Evolutionary conservation across 2,113 vertebrate genomes (phyloP).

Genomic region (Apus apus): DNA sequence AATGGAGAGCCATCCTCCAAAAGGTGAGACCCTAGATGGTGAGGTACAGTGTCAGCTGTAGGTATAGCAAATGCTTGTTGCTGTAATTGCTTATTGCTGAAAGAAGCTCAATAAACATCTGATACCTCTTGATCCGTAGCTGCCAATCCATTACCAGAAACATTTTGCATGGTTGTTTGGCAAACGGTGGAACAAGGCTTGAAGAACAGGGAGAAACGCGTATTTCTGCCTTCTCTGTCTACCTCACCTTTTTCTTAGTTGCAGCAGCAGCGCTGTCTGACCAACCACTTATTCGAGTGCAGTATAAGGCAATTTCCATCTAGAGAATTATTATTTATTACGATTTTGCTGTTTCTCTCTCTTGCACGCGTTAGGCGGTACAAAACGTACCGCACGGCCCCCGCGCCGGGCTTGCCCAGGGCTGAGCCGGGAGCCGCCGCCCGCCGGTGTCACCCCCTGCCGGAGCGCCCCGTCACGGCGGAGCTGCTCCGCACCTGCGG

Average conservation of each 20-base stretch:
- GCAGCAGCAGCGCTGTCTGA: neutral
- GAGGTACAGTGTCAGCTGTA: neutral
- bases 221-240: neutral
- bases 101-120: neutral
- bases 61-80: neutral
- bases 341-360: neutral
- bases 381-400: rapidly evolving
- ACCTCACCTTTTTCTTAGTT: neutral
- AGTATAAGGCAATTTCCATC: neutral
- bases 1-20: neutral
- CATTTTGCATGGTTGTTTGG: neutral
- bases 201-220: neutral
- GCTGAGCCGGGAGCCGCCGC: neutral
- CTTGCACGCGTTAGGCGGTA: neutral
- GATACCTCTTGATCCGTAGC: neutral
- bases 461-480: neutral
- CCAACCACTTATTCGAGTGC: neutral
- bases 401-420: rapidly evolving
- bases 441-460: constrained; percentile 12
- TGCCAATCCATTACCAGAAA: neutral
- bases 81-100: neutral
- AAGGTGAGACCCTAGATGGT: neutral
- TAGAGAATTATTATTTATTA: neutral
- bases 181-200: neutral
- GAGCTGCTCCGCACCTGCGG: no score